These are phyloP conservation scores for Trichomalopsis sarcophagae DNA, from an alignment of 1,140 invertebrate species.

Conservation along the genomic window DNA sequence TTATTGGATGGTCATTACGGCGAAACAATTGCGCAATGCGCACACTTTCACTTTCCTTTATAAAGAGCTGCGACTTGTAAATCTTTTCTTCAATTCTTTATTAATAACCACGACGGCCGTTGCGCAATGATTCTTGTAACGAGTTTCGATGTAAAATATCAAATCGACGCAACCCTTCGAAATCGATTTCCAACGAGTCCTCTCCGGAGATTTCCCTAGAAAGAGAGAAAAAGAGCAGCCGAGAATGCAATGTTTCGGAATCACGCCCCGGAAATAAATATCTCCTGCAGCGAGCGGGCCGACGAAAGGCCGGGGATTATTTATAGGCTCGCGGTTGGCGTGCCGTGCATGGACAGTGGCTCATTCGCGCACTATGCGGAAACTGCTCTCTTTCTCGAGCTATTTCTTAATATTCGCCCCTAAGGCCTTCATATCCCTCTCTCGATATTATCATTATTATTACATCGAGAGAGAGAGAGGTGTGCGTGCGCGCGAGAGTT, in stretches of 20 bases:
- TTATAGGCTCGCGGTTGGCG: constrained; percentile 66
- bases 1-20: not conserved
- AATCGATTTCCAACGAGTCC: constrained; percentile 21
- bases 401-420: constrained; percentile 72
- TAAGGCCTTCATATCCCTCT: not conserved
- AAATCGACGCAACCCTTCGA: not conserved
- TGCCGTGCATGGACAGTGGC: constrained; percentile 72
- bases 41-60: not conserved
- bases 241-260: constrained; percentile 30
- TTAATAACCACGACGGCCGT: not conserved
- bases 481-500: constrained; percentile 58
- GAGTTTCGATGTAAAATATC: not conserved
- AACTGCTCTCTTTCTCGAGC: constrained; percentile 64
- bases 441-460: constrained; percentile 29
- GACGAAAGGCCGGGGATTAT: constrained; percentile 63
- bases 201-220: constrained; percentile 27
- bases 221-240: constrained; percentile 46
- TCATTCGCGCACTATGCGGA: constrained; percentile 58
- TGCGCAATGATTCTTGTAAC: not conserved
- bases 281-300: constrained; percentile 43
- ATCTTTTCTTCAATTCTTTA: not conserved
- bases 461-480: constrained; percentile 16
- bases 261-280: constrained; percentile 63
- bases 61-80: not conserved
- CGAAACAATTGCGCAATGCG: not conserved